phyloP scores from a whole-genome alignment of 2,797 vertebrate species.

The Rhabdomys pumilio region DNA sequence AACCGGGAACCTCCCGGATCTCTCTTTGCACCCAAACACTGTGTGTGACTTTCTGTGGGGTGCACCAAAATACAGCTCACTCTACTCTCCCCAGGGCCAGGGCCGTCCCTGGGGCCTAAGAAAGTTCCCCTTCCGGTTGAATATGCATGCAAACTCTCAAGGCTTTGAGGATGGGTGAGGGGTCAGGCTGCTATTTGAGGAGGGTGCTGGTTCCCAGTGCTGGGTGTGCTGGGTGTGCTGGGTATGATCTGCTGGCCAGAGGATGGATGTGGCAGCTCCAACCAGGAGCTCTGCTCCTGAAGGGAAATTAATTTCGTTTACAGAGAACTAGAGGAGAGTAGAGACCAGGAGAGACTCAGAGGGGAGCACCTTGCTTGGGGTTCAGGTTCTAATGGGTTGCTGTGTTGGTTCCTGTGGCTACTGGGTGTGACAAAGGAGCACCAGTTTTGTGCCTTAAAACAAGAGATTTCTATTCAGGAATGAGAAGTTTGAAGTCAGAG shows the following conservation, averaged over 20 bases:
- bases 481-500: background rate
- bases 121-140: background rate
- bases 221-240: constrained; percentile 30
- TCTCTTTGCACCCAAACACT: constrained; percentile 2
- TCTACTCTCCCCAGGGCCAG: background rate
- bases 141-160: background rate
- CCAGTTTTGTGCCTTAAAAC: background rate
- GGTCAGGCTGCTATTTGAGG: constrained; percentile 71
- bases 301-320: background rate
- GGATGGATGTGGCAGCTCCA: background rate
- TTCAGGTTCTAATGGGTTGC: background rate
- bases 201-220: constrained; percentile 45
- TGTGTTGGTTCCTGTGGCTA: background rate
- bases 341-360: background rate
- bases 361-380: background rate
- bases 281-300: background rate
- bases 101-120: background rate
- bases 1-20: constrained; percentile 48
- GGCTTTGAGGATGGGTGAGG: background rate
- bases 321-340: background rate
- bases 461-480: background rate
- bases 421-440: background rate
- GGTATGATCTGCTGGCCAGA: background rate
- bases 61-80: background rate
- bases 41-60: constrained; percentile 27